Percentiles rank a stretch among this genome's conserved stretches.
phyloP scores from a whole-genome alignment of 2,797 vertebrate species.

The Bufotes viridis region DNA sequence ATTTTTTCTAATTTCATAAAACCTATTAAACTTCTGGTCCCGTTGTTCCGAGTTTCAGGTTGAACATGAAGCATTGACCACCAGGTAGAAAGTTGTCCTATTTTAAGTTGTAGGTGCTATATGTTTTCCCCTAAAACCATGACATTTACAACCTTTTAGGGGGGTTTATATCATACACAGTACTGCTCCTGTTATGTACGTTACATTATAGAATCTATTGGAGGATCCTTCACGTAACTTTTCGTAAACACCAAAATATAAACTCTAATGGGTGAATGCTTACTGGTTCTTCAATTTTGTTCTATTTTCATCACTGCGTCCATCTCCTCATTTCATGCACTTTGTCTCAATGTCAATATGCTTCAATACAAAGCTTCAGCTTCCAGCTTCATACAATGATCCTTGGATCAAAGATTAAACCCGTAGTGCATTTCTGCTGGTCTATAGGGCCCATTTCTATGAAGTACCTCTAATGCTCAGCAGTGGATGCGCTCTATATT shows the following conservation, averaged over 20 bases:
- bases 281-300: neutral
- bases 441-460: neutral
- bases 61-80: no score
- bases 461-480: neutral
- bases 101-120: no score
- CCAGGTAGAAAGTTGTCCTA: no score
- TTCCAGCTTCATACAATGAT: neutral
- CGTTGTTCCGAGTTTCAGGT: no score
- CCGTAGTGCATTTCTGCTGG: neutral
- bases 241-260: neutral
- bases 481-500: neutral
- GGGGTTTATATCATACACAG: no score
- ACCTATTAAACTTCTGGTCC: no score
- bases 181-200: no score
- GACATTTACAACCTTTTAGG: no score
- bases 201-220: no score
- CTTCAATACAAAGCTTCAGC: neutral
- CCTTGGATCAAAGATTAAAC: neutral
- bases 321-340: neutral
- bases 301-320: neutral
- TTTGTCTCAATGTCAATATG: slow-evolving; percentile 5
- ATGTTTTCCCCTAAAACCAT: no score
- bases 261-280: neutral
- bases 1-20: no score
- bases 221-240: no score